phyloP scores from a whole-genome alignment of 1,140 invertebrate species.

The Penaeus vannamei region DNA sequence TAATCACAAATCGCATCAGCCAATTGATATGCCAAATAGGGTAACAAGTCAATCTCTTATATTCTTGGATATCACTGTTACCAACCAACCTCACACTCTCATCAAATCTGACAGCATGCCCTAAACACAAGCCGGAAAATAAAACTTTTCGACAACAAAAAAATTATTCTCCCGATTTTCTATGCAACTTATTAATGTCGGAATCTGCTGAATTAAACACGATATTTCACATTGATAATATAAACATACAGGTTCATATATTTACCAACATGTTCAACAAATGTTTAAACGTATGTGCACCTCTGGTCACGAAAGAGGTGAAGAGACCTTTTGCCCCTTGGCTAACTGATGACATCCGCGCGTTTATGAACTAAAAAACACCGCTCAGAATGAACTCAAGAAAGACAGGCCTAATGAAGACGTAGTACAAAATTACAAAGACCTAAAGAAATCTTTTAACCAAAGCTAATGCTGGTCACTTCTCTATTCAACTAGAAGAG shows the following conservation, averaged over 20 bases:
- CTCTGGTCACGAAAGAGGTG: conserved; percentile 6
- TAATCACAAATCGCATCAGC: not conserved
- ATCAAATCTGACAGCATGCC: not conserved
- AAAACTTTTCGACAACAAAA: conserved; percentile 13
- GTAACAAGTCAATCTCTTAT: not conserved
- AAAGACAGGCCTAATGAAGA: not conserved
- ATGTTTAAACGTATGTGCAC: conserved; percentile 5
- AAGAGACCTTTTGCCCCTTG: conserved; percentile 30
- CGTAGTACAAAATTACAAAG: no score
- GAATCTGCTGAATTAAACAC: no score
- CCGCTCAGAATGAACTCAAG: not conserved
- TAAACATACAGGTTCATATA: conserved; percentile 3
- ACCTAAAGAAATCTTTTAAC: no score
- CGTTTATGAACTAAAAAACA: conserved; percentile 10
- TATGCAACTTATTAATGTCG: not conserved
- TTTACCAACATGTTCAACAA: not conserved
- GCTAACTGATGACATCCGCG: not conserved
- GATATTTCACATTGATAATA: conserved; percentile 1
- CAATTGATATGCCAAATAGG: not conserved
- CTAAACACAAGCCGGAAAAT: not conserved
- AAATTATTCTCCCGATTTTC: not conserved
- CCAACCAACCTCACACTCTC: not conserved
- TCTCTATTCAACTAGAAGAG: no score
- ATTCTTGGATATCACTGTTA: not conserved
- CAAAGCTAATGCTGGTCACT: no score